phyloP scores from a whole-genome alignment of 1,140 invertebrate genomes.

The Araneus ventricosus region DNA sequence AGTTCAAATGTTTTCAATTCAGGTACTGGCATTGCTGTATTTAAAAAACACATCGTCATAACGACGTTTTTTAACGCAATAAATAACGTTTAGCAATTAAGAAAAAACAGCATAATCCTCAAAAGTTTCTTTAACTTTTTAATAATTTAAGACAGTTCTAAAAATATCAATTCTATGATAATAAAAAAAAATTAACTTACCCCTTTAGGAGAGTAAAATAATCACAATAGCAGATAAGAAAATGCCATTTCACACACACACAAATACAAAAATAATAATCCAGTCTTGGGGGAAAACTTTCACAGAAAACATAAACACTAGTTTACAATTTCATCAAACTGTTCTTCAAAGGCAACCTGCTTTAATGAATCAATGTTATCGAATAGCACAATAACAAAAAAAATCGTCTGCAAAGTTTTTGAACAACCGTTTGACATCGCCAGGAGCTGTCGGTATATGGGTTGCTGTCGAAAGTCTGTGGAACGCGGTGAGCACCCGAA shows the following conservation, averaged over 20 bases:
- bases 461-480: conserved; percentile 57
- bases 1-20: too few relatives aligned
- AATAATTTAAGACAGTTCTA: background rate
- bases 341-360: too few relatives aligned
- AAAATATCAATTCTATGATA: background rate
- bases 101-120: background rate
- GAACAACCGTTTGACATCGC: background rate
- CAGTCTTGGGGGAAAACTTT: too few relatives aligned
- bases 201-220: background rate
- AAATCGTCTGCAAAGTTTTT: background rate
- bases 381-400: background rate
- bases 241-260: background rate
- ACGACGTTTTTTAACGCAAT: background rate
- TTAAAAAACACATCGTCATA: too few relatives aligned
- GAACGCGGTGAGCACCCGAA: conserved; percentile 45
- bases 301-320: too few relatives aligned
- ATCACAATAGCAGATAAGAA: background rate
- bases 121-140: background rate
- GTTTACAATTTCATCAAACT: background rate
- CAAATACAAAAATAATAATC: too few relatives aligned
- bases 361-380: too few relatives aligned
- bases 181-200: background rate
- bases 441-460: conserved; percentile 59
- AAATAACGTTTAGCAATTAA: background rate
- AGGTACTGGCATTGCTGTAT: too few relatives aligned